Conservation (phyloP, 1,140 invertebrate genomes). For the Tyrophagus putrescentiae region DNA sequence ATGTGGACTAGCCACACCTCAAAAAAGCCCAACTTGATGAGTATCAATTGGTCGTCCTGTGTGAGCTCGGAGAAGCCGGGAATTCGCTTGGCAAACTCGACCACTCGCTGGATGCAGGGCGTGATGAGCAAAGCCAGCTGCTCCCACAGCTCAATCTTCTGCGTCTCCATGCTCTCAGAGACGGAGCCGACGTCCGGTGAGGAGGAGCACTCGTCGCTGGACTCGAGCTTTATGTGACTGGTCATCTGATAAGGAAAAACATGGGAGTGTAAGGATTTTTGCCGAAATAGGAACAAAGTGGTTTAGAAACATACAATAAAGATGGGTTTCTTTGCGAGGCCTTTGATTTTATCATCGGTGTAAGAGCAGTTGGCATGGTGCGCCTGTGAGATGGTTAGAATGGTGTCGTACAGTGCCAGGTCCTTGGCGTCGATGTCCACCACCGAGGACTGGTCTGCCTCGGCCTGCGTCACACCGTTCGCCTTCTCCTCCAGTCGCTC, state of each 20-base stretch:
- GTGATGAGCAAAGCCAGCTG: constrained; percentile 36
- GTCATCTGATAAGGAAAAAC: constrained; percentile 28
- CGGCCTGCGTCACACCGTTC: constrained; percentile 33
- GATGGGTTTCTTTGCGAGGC: constrained; percentile 52
- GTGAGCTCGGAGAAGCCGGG: constrained; percentile 70
- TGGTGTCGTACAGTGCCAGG: constrained; percentile 62
- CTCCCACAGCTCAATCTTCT: constrained; percentile 36
- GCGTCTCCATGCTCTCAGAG: constrained; percentile 33
- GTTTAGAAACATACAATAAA: constrained; percentile 41
- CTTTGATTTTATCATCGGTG: constrained; percentile 64
- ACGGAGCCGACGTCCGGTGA: constrained; percentile 24
- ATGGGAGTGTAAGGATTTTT: constrained; percentile 16
- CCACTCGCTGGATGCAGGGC: constrained; percentile 72
- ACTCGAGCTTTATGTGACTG: constrained; percentile 14
- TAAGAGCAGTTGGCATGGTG: constrained; percentile 76
- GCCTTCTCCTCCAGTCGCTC: constrained; percentile 47
- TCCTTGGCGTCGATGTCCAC: constrained; percentile 35
- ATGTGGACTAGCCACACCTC: constrained; percentile 86
- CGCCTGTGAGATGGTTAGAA: constrained; percentile 70
- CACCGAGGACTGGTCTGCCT: constrained; percentile 27
- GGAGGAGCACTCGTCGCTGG: constrained; percentile 1
- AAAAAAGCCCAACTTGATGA: constrained; percentile 90
- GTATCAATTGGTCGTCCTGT: constrained; percentile 81
- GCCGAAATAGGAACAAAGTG: not conserved
- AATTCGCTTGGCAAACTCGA: constrained; percentile 81